Base-by-base conservation (phyloP, 2,797 vertebrate species). In the Sphenopsis melanotis region DNA sequence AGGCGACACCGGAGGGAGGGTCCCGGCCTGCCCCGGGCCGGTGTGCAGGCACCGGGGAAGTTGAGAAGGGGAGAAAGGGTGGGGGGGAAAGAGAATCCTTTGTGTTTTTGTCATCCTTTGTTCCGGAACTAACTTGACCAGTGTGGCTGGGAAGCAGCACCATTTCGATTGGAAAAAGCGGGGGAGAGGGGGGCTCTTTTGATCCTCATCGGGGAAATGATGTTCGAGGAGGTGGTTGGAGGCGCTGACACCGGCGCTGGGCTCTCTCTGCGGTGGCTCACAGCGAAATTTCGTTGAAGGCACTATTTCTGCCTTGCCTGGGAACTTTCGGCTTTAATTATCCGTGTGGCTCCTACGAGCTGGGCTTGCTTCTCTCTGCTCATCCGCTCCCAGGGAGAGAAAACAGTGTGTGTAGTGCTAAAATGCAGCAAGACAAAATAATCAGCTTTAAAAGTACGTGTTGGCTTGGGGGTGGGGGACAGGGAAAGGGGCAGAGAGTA, bases 41-140 rank as follows among this genome's bases (percentile, higher is more conserved):
- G 61, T 80, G 87, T 70, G 56, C 52, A 14, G 55, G n/a, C 70
- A 91, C 68, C 22, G 52, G 30, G 50, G 36, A 83, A 83, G 60
- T 74, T 47, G 71, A 86, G 80, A 61, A 8, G 19, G 44, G 30
- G 49, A 78, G 32, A 69, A 83, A 64, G 15, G 12, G 15, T 5
- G 7, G 8, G 8, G 49, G 53, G 12, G n/a, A 2, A 4, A 68
- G 70, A 83, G 36, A 50, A 63, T 65, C 94, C 91, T 92, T 96
- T 96, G 94, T 95, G 94, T 0, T 94, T 95, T 79, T 94, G 91
- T 87, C 71, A 44, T 81, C 84, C 94, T 93, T 96, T 94, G 92
- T 95, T 94, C 96, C 56, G 70, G 75, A 92, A 92, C 94, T 89
- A 93, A 95, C 81, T 79, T 83, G 90, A 84, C 89, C 91, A 72